Conservation (phyloP, 2,113 vertebrate species). For the Festucalex cinctus region DNA sequence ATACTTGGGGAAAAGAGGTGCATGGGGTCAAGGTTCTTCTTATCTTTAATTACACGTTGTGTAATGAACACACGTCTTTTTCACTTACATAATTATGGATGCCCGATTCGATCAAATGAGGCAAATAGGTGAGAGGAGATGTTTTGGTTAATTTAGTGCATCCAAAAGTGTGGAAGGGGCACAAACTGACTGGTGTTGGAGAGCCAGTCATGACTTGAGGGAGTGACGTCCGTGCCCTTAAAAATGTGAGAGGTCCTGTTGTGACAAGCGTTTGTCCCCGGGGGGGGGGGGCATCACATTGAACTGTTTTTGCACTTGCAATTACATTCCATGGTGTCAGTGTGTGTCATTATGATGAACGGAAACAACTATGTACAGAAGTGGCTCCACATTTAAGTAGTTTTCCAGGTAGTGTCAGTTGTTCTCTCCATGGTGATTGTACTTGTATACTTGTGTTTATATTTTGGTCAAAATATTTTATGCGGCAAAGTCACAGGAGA, state of each 20-base stretch:
- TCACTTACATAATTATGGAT: conserved; percentile 11
- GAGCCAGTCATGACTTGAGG: conserved; percentile 38
- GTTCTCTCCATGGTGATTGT: background rate
- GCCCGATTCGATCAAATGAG: background rate
- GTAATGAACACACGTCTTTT: conserved; percentile 25
- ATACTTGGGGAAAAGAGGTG: conserved; percentile 48
- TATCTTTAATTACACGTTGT: conserved; percentile 66
- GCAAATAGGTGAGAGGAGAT: background rate
- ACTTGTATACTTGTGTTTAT: background rate
- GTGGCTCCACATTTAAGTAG: background rate
- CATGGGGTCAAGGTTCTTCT: conserved; percentile 54
- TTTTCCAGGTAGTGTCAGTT: background rate
- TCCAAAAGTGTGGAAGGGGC: background rate
- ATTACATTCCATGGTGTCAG: conserved; percentile 17
- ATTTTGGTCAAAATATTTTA: background rate
- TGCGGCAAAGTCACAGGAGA: too few relatives aligned
- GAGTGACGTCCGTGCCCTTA: conserved; percentile 28
- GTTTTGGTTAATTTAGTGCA: background rate
- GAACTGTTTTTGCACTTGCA: conserved; percentile 16
- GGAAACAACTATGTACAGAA: background rate
- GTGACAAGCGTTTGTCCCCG: conserved; percentile 37
- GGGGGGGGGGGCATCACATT: conserved; percentile 21
- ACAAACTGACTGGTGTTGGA: conserved; percentile 3
- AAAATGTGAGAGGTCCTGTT: conserved; percentile 37
- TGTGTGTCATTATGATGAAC: conserved; percentile 16